Evolutionary conservation across 1,140 invertebrate genomes (phyloP).

Genomic region (Pogonus chalceus): DNA sequence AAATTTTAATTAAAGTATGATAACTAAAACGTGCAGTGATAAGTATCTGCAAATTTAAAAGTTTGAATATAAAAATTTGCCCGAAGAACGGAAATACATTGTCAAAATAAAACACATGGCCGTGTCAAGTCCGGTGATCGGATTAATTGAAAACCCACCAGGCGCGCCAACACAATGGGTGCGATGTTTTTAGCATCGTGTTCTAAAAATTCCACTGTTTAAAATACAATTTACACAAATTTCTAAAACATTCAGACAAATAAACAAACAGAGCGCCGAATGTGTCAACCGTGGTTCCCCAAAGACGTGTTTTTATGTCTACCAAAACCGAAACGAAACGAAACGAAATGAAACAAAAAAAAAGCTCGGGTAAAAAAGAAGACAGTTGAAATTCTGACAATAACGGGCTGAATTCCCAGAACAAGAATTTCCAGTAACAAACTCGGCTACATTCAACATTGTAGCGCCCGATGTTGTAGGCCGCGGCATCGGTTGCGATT

Average conservation of each 20-base stretch:
- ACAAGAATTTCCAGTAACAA: slow-evolving; percentile 30
- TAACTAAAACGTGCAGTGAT: too few species aligned
- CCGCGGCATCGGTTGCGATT: neutral
- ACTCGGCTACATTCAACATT: slow-evolving; percentile 28
- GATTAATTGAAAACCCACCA: slow-evolving; percentile 6
- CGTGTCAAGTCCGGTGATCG: neutral
- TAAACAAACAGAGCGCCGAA: neutral
- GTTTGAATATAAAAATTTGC: too few species aligned
- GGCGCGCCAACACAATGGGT: neutral
- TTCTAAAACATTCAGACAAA: slow-evolving; percentile 7
- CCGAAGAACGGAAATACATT: too few species aligned
- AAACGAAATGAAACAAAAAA: neutral
- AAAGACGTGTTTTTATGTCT: slow-evolving; percentile 5
- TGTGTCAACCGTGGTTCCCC: neutral
- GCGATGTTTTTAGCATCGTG: neutral
- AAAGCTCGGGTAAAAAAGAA: slow-evolving; percentile 2
- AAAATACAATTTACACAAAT: slow-evolving; percentile 8
- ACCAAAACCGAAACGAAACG: neutral
- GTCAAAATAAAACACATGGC: too few species aligned
- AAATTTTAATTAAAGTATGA: too few species aligned
- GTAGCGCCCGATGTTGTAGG: slow-evolving; percentile 10
- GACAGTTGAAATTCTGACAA: slow-evolving; percentile 31
- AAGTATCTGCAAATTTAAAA: too few species aligned
- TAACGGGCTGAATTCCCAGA: slow-evolving; percentile 31
- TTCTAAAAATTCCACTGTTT: neutral